Base-by-base conservation (phyloP, 2,888 invertebrate genomes). In the Eristalinus sepulchralis region DNA sequence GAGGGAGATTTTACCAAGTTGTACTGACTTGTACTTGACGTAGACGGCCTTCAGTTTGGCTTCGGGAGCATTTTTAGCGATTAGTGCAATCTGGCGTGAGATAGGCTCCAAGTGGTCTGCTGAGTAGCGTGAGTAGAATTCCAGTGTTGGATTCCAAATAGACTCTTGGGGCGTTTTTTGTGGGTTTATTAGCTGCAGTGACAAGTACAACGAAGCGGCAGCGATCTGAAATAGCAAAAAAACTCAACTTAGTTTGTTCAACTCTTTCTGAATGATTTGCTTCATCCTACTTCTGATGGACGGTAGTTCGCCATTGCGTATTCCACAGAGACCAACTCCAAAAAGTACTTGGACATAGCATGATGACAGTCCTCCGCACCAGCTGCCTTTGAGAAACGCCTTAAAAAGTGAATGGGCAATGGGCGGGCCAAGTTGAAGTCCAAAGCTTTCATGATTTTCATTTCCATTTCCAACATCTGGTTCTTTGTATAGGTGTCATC, bases 271-370 rank as follows among this genome's bases (percentile, higher is more conserved):
- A 10, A n/a, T 39, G 62, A 64, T 89, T 55, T 62, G 4, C 96
- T 96, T 9, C 97, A 97, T 57, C 98, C 96, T 78, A 97, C 94
- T 89, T 96, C 94, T 0, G 99, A 99, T 0, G 98, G 98, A 82
- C 94, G 94, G 90, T 96, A 94, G 89, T 96, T 95, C 22, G 96
- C 95, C 94, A 98, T 94, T 13, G 95, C 94, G 91, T 98, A 97
- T 82, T 98, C 96, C 8, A 97, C 92, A 60, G 98, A 93, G 73
- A 96, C 94, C 84, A 98, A 93, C 92, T 99, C 99, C 90, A 98
- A 94, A 79, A 99, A 95, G 92, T 98, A 99, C 93, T 99, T 98
- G 13, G 97, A 97, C 92, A 97, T 93, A 72, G 95, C 95, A 91
- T 98, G 97, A 24, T 94, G 94, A 66, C 94, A 93, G 66, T 96